Conservation (phyloP, 2,797 vertebrate genomes). For the Philypnodon macrostomus region DNA sequence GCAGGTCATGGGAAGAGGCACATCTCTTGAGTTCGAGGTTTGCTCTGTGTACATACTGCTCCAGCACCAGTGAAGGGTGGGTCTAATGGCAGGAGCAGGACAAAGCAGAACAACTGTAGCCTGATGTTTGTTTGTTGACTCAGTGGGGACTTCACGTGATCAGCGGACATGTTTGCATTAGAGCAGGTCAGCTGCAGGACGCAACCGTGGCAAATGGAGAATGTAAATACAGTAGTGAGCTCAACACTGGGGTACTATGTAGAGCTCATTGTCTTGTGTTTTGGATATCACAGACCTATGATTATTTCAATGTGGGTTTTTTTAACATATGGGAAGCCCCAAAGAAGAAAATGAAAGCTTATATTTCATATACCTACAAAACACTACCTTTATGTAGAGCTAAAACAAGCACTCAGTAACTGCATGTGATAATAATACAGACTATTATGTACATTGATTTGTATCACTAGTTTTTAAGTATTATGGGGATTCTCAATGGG, state of each 20-base stretch:
- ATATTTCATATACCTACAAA: too few relatives aligned
- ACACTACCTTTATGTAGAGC: too few relatives aligned
- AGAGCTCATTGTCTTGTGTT: not conserved
- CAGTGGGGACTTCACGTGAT: constrained; percentile 63
- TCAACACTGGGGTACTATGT: not conserved
- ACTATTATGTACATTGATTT: too few relatives aligned
- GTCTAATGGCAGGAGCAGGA: constrained; percentile 61
- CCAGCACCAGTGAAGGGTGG: constrained; percentile 18
- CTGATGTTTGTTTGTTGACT: constrained; percentile 73
- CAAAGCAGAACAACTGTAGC: constrained; percentile 69
- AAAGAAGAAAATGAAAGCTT: too few relatives aligned
- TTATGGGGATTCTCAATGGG: too few relatives aligned
- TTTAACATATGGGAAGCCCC: too few relatives aligned
- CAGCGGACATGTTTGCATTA: constrained; percentile 69
- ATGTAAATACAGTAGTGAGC: constrained; percentile 13
- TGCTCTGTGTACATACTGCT: constrained; percentile 36
- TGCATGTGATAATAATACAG: too few relatives aligned
- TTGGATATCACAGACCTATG: not conserved
- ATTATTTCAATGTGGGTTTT: too few relatives aligned
- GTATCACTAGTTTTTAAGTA: too few relatives aligned
- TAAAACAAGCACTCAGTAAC: too few relatives aligned
- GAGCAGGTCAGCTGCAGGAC: constrained; percentile 61
- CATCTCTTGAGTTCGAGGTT: constrained; percentile 21
- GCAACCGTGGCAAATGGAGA: constrained; percentile 39
- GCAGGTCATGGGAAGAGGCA: constrained; percentile 36